phyloP scores from a whole-genome alignment of 2,888 invertebrate species.

The Strigamia maritima region DNA sequence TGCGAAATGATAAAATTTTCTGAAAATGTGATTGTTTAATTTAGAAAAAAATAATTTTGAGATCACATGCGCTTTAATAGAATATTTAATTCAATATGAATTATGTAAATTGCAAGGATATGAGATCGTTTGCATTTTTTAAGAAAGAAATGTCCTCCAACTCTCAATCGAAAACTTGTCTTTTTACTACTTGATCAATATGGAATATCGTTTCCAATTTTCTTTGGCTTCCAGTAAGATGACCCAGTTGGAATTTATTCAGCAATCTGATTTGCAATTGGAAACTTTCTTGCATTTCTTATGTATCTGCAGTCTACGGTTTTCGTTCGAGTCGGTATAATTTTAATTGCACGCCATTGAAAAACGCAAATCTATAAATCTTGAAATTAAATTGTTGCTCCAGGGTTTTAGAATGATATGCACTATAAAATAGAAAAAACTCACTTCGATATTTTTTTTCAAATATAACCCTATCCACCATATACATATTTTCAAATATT shows the following conservation, averaged over 20 bases:
- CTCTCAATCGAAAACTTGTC: slow-evolving; percentile 4
- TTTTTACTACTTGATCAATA: slow-evolving; percentile 4
- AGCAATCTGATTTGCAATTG: neutral
- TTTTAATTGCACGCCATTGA: neutral
- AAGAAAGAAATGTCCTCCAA: neutral
- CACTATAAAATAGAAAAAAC: too few species aligned
- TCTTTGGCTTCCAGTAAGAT: slow-evolving; percentile 4
- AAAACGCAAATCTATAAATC: neutral
- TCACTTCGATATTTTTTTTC: too few species aligned
- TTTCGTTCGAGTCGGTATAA: neutral
- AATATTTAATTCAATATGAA: slow-evolving; percentile 4
- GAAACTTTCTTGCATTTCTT: neutral
- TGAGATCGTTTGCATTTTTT: slow-evolving; percentile 3
- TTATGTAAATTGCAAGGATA: neutral
- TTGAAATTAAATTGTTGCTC: too few species aligned
- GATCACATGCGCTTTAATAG: neutral
- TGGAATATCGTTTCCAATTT: neutral
- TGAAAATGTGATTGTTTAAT: neutral
- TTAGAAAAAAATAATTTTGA: neutral
- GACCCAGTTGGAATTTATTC: neutral
- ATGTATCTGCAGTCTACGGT: neutral
- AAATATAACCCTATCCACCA: too few species aligned
- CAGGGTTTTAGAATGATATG: too few species aligned
- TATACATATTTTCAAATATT: too few species aligned
- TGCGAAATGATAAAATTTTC: too few species aligned